Evolutionary conservation across 2,888 invertebrate species (phyloP).

Genomic region (Neelides folsomi): DNA sequence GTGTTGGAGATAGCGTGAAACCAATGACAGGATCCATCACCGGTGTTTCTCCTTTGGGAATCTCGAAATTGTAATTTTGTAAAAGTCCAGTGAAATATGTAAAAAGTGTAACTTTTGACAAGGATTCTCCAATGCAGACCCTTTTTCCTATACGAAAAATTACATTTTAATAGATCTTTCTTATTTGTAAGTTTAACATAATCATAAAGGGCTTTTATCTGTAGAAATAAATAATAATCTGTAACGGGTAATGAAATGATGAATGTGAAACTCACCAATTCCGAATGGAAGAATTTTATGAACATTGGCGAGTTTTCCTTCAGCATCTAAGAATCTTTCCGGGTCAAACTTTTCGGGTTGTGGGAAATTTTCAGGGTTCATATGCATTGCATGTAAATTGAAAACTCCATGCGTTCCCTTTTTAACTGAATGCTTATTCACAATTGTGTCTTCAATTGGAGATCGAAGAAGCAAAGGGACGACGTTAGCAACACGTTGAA

Average conservation of each 20-base stretch:
- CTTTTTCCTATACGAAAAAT: slow-evolving; percentile 6
- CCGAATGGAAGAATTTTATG: slow-evolving; percentile 25
- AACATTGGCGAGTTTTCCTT: slow-evolving; percentile 18
- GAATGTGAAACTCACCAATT: slow-evolving; percentile 7
- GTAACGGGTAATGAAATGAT: not conserved
- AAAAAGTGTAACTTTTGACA: slow-evolving; percentile 1
- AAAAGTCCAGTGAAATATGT: slow-evolving; percentile 3
- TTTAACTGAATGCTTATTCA: not conserved
- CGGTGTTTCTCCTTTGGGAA: too few species aligned
- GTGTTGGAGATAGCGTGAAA: too few species aligned
- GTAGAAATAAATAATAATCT: not conserved
- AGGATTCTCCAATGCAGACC: slow-evolving; percentile 4
- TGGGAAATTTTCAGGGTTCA: slow-evolving; percentile 10
- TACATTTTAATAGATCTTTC: too few species aligned
- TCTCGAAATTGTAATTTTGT: slow-evolving; percentile 4
- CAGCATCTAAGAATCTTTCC: slow-evolving; percentile 16
- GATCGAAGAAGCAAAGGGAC: slow-evolving; percentile 18
- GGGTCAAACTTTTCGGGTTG: slow-evolving; percentile 19
- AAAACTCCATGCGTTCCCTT: slow-evolving; percentile 17
- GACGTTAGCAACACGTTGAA: slow-evolving; percentile 18
- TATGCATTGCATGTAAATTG: slow-evolving; percentile 15
- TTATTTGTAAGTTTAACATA: too few species aligned
- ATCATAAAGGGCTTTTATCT: not conserved
- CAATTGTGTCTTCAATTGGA: slow-evolving; percentile 9
- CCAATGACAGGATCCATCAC: too few species aligned